Percentiles rank a stretch among this genome's conserved stretches.
phyloP scores from a whole-genome alignment of 2,113 vertebrate genomes.

The Neotragus moschatus region DNA sequence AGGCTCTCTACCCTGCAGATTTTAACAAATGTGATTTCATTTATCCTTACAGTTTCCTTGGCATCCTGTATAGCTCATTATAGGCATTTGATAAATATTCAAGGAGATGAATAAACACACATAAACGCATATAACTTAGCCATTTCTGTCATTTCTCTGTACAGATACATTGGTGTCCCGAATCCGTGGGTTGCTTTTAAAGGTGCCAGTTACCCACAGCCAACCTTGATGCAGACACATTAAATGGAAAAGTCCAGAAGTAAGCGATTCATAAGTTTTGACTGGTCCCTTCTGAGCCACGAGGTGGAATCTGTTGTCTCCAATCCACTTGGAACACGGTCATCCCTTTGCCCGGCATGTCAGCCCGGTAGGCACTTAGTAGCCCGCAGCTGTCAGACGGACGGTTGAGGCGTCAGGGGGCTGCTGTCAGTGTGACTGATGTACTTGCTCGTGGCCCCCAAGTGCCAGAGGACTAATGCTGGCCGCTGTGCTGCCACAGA shows the following conservation, averaged over 20 bases:
- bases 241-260: background rate
- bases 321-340: fast-evolving
- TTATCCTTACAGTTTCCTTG: background rate
- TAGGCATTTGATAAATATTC: background rate
- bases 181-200: background rate
- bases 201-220: background rate
- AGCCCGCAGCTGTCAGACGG: background rate
- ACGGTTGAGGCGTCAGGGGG: fast-evolving
- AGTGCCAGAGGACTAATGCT: background rate
- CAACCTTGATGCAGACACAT: background rate
- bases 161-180: background rate
- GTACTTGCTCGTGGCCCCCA: fast-evolving
- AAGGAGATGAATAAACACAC: background rate
- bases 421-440: background rate
- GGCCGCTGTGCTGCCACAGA: background rate
- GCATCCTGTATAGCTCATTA: no score
- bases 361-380: background rate
- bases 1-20: background rate
- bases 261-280: background rate
- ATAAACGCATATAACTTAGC: background rate
- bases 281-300: background rate
- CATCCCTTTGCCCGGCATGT: background rate
- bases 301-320: background rate
- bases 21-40: background rate
- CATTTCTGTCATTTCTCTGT: background rate